Evolutionary conservation across 2,888 invertebrate species (phyloP).

Genomic region (Ormyrus rosae): DNA sequence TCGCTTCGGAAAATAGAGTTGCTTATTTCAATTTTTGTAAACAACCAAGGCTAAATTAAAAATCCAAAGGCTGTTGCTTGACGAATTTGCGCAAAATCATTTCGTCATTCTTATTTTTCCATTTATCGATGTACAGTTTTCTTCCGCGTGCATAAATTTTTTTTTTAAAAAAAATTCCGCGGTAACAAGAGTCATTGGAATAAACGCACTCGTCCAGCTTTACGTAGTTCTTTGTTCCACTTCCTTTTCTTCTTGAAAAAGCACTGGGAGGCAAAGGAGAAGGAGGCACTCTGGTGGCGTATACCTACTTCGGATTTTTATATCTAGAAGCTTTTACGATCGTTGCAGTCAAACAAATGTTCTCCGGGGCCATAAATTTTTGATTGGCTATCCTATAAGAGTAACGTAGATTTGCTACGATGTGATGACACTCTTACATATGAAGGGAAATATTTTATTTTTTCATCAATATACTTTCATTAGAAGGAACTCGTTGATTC

Average conservation of each 20-base stretch:
- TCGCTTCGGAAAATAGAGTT: no score
- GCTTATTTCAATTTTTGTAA: no score
- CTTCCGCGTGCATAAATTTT: neutral
- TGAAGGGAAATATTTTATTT: conserved; percentile 34
- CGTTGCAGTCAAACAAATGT: conserved; percentile 37
- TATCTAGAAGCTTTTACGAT: conserved; percentile 43
- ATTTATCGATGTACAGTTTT: conserved; percentile 8
- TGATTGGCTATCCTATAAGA: conserved; percentile 30
- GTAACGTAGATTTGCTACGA: conserved; percentile 22
- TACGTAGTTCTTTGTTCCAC: neutral
- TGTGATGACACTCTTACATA: conserved; percentile 22
- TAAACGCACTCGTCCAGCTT: neutral
- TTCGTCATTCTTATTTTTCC: no score
- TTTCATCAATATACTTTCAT: conserved; percentile 22
- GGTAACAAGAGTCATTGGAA: conserved; percentile 40
- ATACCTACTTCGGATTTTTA: conserved; percentile 39
- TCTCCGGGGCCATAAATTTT: conserved; percentile 37
- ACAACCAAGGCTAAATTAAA: no score
- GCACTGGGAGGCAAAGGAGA: conserved; percentile 13
- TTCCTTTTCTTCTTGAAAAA: neutral
- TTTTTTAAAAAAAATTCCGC: neutral
- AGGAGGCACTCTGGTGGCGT: conserved; percentile 5
- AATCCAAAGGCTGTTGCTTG: no score
- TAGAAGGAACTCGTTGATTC: neutral
- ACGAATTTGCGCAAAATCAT: no score